These are phyloP conservation scores for Leucoptera coffeella DNA, from an alignment of 2,888 invertebrate species.

Conservation along the genomic window DNA sequence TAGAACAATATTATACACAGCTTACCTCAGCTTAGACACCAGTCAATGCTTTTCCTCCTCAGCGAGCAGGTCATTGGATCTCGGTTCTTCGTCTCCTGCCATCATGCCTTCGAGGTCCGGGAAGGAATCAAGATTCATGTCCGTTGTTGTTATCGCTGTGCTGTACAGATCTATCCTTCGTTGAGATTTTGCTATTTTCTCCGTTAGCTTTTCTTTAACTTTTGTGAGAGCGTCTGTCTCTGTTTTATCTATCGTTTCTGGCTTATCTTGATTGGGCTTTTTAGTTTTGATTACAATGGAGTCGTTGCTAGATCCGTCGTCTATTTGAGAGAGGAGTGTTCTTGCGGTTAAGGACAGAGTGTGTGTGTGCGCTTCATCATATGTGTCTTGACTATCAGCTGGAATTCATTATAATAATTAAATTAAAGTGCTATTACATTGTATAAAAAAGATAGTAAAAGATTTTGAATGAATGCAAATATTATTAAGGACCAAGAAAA, in stretches of 20 bases:
- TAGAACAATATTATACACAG: background rate
- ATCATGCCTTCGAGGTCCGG: conserved; percentile 43
- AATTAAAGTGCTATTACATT: too few species aligned
- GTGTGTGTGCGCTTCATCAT: conserved; percentile 29
- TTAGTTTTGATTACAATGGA: conserved; percentile 24
- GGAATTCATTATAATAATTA: too few species aligned
- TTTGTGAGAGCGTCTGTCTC: conserved; percentile 35
- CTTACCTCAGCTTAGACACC: background rate
- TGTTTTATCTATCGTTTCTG: conserved; percentile 13
- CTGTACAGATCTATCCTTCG: conserved; percentile 49
- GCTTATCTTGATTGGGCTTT: conserved; percentile 17
- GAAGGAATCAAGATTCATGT: conserved; percentile 48
- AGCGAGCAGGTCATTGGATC: conserved; percentile 26
- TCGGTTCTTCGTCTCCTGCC: conserved; percentile 32
- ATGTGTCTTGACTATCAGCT: conserved; percentile 37
- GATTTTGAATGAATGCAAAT: background rate
- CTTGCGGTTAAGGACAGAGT: too few species aligned
- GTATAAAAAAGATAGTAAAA: too few species aligned
- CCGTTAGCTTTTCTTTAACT: conserved; percentile 34
- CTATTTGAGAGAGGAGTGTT: conserved; percentile 43
- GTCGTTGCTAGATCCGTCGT: conserved; percentile 49
- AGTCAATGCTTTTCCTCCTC: conserved; percentile 8
- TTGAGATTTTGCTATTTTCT: conserved; percentile 34
- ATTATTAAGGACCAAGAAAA: background rate
- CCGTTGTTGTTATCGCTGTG: conserved; percentile 42